Evolutionary conservation across 2,113 vertebrate genomes (phyloP).

Genomic region (Takifugu bimaculatus): DNA sequence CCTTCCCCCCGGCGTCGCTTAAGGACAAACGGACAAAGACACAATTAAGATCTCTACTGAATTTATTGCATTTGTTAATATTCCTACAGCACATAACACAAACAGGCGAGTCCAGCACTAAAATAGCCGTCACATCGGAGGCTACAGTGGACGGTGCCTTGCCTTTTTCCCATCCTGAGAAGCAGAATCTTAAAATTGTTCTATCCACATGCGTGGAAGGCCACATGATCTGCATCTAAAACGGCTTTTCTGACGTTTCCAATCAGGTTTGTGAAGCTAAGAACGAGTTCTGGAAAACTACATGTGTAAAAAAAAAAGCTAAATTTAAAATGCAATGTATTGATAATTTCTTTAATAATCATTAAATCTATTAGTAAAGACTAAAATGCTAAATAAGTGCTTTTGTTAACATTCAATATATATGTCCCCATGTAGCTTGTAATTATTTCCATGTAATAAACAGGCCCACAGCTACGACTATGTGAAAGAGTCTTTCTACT

Average conservation of each 20-base stretch:
- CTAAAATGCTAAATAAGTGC: not conserved
- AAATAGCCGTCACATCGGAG: conserved; percentile 25
- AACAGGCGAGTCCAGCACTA: conserved; percentile 39
- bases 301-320: too few species aligned
- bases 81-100: conserved; percentile 49
- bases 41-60: conserved; percentile 46
- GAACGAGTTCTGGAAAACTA: too few species aligned
- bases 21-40: conserved; percentile 58
- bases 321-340: too few species aligned
- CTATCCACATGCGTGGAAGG: not conserved
- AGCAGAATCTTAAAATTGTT: conserved; percentile 60
- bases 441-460: too few species aligned
- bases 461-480: conserved; percentile 33
- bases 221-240: too few species aligned
- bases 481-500: not conserved
- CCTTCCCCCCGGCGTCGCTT: too few species aligned
- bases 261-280: too few species aligned
- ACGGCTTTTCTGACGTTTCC: not conserved
- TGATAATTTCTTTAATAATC: too few species aligned
- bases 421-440: not conserved
- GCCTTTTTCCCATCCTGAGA: conserved; percentile 75
- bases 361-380: not conserved
- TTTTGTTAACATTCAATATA: not conserved
- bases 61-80: conserved; percentile 62
- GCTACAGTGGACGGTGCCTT: conserved; percentile 56